A percentile compares a stretch with the other conserved stretches of the same genome.
Evolutionary conservation across 2,888 invertebrate species (phyloP).

Genomic region (Charanyca ferruginea): DNA sequence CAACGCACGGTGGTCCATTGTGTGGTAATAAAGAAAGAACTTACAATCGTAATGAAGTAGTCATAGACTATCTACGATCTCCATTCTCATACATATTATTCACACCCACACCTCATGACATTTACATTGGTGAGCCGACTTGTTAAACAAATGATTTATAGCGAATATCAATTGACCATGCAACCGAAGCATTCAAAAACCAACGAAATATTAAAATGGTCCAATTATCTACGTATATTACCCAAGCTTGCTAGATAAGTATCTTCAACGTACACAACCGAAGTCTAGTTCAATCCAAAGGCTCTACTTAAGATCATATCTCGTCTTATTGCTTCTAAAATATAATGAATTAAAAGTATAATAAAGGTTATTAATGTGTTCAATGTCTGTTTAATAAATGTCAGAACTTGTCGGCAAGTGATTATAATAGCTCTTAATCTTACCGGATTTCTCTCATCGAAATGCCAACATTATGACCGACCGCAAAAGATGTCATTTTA

Average conservation of each 20-base stretch:
- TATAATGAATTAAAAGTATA: conserved; percentile 52
- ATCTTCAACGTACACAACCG: conserved; percentile 31
- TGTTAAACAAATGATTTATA: conserved; percentile 60
- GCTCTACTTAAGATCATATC: conserved; percentile 56
- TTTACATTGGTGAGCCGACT: conserved; percentile 52
- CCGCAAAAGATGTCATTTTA: conserved; percentile 66
- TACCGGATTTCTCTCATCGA: conserved; percentile 56
- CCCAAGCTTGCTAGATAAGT: conserved; percentile 48
- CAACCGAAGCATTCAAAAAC: conserved; percentile 12
- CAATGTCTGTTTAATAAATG: conserved; percentile 56
- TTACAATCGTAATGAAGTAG: conserved; percentile 56
- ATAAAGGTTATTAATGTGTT: conserved; percentile 52
- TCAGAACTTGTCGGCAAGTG: conserved; percentile 46
- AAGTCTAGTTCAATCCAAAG: conserved; percentile 31
- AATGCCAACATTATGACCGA: conserved; percentile 57
- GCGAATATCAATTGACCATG: conserved; percentile 46
- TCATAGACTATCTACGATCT: conserved; percentile 50
- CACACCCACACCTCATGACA: conserved; percentile 60
- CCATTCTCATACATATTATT: conserved; percentile 35
- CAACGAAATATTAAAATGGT: conserved; percentile 39
- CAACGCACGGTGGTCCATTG: conserved; percentile 34
- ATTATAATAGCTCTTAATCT: conserved; percentile 30
- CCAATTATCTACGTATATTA: conserved; percentile 38
- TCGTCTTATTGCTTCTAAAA: conserved; percentile 42
- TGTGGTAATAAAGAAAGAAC: conserved; percentile 54